Conservation (phyloP, 2,797 vertebrate species). For the Sarcophilus harrisii region DNA sequence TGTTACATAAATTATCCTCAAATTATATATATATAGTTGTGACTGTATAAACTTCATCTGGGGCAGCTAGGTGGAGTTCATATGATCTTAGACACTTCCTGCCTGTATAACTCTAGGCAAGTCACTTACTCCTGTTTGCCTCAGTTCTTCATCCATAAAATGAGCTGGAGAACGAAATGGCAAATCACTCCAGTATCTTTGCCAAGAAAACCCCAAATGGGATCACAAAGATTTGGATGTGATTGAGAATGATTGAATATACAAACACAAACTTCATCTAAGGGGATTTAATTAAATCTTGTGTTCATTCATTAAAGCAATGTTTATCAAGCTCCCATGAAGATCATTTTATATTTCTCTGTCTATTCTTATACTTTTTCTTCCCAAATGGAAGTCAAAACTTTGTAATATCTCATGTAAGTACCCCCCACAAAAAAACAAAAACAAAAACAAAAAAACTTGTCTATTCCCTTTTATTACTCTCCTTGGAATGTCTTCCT, state of each 20-base stretch:
- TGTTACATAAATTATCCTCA: neutral
- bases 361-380: slow-evolving; percentile 25
- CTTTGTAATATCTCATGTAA: slow-evolving; percentile 22
- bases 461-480: slow-evolving; percentile 68
- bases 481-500: slow-evolving; percentile 70
- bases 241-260: neutral
- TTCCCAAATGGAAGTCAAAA: slow-evolving; percentile 36
- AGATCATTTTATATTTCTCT: slow-evolving; percentile 33
- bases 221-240: neutral
- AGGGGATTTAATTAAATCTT: neutral
- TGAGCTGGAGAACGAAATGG: neutral
- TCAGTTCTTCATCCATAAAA: neutral
- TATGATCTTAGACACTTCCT: neutral
- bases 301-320: slow-evolving; percentile 14
- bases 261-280: neutral
- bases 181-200: neutral
- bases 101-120: neutral
- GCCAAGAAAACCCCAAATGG: neutral
- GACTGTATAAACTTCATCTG: slow-evolving; percentile 12
- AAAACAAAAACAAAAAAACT: neutral
- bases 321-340: neutral
- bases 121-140: neutral
- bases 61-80: neutral
- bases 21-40: slow-evolving; percentile 25
- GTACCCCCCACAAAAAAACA: neutral